A percentile compares a stretch with the other conserved stretches of the same genome.
Evolutionary conservation across 2,888 invertebrate genomes (phyloP).

Genomic region (Drosophila longiperda): DNA sequence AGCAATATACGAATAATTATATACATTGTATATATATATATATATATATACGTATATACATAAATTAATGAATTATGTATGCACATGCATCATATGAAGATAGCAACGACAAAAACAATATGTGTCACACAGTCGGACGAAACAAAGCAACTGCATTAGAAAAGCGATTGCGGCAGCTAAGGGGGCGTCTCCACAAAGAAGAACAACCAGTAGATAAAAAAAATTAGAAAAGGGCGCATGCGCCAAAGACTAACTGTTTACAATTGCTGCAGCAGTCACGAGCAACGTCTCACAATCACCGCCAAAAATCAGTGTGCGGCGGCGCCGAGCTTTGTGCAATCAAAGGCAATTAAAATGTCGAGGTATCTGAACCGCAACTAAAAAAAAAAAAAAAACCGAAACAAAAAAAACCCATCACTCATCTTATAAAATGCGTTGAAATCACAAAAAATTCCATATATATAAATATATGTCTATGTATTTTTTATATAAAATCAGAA

Average conservation of each 20-base stretch:
- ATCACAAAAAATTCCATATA: background rate
- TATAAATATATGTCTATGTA: background rate
- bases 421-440: constrained; percentile 11
- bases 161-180: constrained; percentile 6
- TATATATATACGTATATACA: background rate
- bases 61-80: constrained; percentile 1
- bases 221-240: constrained; percentile 39
- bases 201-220: constrained; percentile 1
- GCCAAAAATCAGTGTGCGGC: constrained; percentile 17
- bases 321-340: constrained; percentile 65
- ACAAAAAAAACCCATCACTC: constrained; percentile 1
- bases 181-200: constrained; percentile 37
- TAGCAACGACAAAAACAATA: constrained; percentile 11
- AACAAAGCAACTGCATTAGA: constrained; percentile 28
- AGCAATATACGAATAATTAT: constrained; percentile 17
- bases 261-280: constrained; percentile 15
- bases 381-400: background rate
- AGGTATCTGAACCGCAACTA: constrained; percentile 12
- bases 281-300: constrained; percentile 13
- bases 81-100: constrained; percentile 11
- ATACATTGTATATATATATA: no score
- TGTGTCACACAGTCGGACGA: background rate
- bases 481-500: constrained; percentile 30
- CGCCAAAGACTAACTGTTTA: constrained; percentile 30
- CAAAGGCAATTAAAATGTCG: constrained; percentile 61